phyloP scores from a whole-genome alignment of 2,888 invertebrate genomes.

The Apocheima hispidaria region DNA sequence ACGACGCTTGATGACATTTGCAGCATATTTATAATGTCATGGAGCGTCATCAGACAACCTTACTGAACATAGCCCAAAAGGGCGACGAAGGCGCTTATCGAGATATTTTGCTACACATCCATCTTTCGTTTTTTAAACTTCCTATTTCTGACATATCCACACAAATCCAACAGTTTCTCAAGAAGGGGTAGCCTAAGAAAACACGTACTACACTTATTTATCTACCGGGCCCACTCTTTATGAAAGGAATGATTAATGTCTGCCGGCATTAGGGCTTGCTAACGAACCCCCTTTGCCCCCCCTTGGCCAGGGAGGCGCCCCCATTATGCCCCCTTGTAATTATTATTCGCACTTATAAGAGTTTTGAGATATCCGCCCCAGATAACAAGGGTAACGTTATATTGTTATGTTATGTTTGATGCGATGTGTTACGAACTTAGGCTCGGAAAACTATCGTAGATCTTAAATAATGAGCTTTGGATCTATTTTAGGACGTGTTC shows the following conservation, averaged over 20 bases:
- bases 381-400: conserved; percentile 38
- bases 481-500: too few species aligned
- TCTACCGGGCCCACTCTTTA: conserved; percentile 84
- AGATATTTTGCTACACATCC: too few species aligned
- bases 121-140: too few species aligned
- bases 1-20: too few species aligned
- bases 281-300: conserved; percentile 65
- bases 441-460: background rate
- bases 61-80: too few species aligned
- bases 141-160: conserved; percentile 57
- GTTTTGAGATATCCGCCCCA: conserved; percentile 65
- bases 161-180: conserved; percentile 60
- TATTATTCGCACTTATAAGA: conserved; percentile 85
- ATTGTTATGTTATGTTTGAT: conserved; percentile 21
- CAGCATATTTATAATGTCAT: too few species aligned
- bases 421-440: background rate
- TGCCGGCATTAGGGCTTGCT: conserved; percentile 82
- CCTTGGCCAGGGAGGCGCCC: conserved; percentile 20
- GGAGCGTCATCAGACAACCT: too few species aligned
- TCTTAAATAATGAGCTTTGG: too few species aligned
- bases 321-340: conserved; percentile 64
- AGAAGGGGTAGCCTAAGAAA: conserved; percentile 84
- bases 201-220: conserved; percentile 86
- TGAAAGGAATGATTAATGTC: conserved; percentile 87
- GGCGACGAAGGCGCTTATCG: too few species aligned